A percentile compares a stretch with the other conserved stretches of the same genome.
Conservation (phyloP, 2,888 invertebrate genomes). For the Rotaria macrura region DNA sequence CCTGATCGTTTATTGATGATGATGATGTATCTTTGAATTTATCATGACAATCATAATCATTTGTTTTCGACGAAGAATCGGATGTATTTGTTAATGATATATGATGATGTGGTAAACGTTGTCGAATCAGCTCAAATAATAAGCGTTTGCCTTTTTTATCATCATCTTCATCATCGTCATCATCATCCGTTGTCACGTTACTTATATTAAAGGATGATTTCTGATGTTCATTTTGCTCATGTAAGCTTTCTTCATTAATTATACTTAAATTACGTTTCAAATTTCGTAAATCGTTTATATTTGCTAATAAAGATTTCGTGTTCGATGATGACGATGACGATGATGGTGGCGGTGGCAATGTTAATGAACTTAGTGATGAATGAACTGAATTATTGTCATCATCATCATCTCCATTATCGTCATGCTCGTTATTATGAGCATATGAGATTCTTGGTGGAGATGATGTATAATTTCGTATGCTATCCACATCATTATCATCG, state of each 20-base stretch:
- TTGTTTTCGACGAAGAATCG: neutral
- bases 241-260: conserved; percentile 8
- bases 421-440: too few species aligned
- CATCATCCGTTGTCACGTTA: neutral
- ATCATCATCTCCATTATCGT: neutral
- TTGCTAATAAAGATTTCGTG: too few species aligned
- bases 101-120: neutral
- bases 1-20: neutral
- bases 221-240: neutral
- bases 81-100: neutral
- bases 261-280: neutral
- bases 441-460: neutral
- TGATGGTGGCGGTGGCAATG: neutral
- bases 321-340: neutral
- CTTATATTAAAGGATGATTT: neutral
- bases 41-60: neutral
- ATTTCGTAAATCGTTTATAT: neutral
- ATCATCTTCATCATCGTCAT: neutral
- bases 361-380: conserved; percentile 14
- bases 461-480: neutral
- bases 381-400: neutral
- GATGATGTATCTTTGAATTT: neutral
- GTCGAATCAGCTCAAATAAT: neutral
- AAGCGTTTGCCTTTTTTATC: neutral
- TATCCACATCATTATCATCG: neutral